These are phyloP conservation scores for Argopecten irradians DNA, from an alignment of 1,140 invertebrate genomes.

Conservation along the genomic window DNA sequence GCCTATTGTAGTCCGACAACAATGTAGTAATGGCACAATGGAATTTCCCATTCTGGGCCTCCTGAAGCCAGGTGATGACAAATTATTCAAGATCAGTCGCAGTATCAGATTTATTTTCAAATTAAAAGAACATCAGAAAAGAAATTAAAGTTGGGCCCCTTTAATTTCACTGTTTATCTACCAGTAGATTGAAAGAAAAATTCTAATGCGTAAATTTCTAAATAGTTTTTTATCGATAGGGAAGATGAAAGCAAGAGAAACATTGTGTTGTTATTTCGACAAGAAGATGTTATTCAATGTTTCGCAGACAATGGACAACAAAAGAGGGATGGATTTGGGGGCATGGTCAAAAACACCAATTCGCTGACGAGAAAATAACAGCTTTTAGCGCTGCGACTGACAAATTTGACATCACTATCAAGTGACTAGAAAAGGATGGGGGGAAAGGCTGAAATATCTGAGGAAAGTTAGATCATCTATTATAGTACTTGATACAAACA, in stretches of 20 bases:
- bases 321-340: not conserved
- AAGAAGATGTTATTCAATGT: not conserved
- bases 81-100: not conserved
- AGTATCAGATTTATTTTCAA: slow-evolving; percentile 23
- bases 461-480: too few relatives aligned
- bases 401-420: not conserved
- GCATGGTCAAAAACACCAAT: not conserved
- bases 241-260: not conserved
- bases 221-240: slow-evolving; percentile 1
- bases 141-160: not conserved
- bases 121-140: slow-evolving; percentile 17
- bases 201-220: slow-evolving; percentile 18
- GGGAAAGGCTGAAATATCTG: too few relatives aligned
- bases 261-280: not conserved
- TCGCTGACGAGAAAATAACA: not conserved
- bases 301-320: not conserved
- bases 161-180: slow-evolving; percentile 14
- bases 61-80: not conserved
- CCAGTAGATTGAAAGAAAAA: not conserved
- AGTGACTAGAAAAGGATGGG: too few relatives aligned
- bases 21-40: not conserved
- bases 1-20: not conserved
- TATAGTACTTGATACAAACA: too few relatives aligned
- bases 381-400: not conserved
- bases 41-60: not conserved